Percentiles rank a stretch among this genome's conserved stretches.
Conservation (phyloP, 2,113 vertebrate species). For the Oncorhynchus clarkii region DNA sequence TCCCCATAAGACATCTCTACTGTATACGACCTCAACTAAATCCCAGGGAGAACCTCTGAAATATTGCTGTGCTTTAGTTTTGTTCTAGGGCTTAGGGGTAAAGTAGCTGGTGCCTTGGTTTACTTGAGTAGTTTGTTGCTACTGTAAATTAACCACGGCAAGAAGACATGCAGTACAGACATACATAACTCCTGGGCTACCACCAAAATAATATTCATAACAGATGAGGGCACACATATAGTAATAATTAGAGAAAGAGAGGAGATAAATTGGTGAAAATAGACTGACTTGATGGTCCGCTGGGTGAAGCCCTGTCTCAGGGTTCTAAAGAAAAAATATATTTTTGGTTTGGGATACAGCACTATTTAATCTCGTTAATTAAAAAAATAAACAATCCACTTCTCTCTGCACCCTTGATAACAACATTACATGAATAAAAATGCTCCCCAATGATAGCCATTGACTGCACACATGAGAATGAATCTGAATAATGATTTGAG, state of each 20-base stretch:
- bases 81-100: slow-evolving; percentile 42
- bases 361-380: background rate
- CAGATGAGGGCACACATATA: background rate
- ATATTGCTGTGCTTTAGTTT: slow-evolving; percentile 38
- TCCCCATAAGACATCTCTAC: slow-evolving; percentile 24
- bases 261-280: too few relatives aligned
- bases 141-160: background rate
- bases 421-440: slow-evolving; percentile 10
- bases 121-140: slow-evolving; percentile 25
- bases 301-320: background rate
- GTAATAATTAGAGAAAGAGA: background rate
- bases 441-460: slow-evolving; percentile 40
- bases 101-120: slow-evolving; percentile 35
- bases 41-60: slow-evolving; percentile 22
- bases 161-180: background rate
- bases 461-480: slow-evolving; percentile 40
- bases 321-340: background rate
- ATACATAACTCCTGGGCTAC: background rate
- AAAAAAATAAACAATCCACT: slow-evolving; percentile 20
- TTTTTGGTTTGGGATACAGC: background rate
- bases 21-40: slow-evolving; percentile 33
- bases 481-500: slow-evolving; percentile 49
- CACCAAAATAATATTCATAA: background rate
- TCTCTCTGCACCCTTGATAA: background rate
- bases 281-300: background rate